phyloP scores from a whole-genome alignment of 2,113 vertebrate genomes.

The Thamnaconus septentrionalis region DNA sequence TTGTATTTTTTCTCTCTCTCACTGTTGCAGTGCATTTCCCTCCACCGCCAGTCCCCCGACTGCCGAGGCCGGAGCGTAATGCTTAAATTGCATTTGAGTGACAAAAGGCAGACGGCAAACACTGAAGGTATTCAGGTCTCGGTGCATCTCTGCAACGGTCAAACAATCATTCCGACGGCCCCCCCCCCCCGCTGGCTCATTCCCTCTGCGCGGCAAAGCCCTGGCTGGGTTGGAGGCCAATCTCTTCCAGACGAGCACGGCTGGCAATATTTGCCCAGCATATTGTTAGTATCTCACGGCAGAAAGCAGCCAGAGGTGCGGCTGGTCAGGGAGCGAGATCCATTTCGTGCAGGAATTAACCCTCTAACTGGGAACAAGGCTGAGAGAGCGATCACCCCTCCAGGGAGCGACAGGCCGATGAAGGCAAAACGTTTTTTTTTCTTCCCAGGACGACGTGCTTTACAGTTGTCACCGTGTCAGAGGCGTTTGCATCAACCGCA shows the following conservation, averaged over 20 bases:
- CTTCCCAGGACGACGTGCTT: conserved; percentile 42
- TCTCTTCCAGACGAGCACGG: conserved; percentile 46
- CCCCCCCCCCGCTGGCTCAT: conserved; percentile 32
- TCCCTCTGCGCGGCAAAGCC: conserved; percentile 44
- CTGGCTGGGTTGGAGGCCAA: conserved; percentile 45
- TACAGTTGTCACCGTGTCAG: conserved; percentile 51
- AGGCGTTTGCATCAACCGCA: conserved; percentile 43
- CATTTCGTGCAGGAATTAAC: conserved; percentile 58
- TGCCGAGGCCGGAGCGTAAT: conserved; percentile 12
- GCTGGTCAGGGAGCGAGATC: conserved; percentile 40
- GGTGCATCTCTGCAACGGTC: conserved; percentile 17
- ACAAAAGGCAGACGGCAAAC: conserved; percentile 17
- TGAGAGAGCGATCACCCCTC: conserved; percentile 47
- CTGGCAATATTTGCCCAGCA: conserved; percentile 51
- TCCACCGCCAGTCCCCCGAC: no score
- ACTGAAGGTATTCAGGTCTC: conserved; percentile 24
- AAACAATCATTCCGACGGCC: conserved; percentile 35
- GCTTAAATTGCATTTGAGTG: conserved; percentile 31
- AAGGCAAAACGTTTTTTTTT: conserved; percentile 59
- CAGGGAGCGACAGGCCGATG: conserved; percentile 28
- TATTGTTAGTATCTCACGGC: conserved; percentile 57
- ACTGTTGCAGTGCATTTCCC: no score
- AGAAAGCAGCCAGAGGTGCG: conserved; percentile 58
- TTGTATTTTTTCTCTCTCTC: conserved; percentile 35
- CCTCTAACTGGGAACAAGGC: conserved; percentile 48